Evolutionary conservation across 2,888 invertebrate species (phyloP).

Genomic region (Vannuccia rotundouncinata): DNA sequence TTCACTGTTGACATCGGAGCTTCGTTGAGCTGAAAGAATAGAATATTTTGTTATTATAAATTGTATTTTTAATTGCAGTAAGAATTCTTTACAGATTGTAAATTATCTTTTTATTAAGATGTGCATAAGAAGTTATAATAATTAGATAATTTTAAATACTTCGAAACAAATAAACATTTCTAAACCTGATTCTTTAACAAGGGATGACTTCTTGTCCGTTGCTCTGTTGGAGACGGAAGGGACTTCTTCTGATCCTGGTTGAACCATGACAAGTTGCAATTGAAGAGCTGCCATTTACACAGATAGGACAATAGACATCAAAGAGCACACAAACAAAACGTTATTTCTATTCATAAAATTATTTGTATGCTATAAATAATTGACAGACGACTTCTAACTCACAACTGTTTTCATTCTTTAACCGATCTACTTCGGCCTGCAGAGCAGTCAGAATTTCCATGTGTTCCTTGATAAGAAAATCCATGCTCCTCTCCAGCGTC

Average conservation of each 20-base stretch:
- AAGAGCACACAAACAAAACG: too few species aligned
- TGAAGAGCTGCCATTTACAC: too few species aligned
- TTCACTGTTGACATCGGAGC: background rate
- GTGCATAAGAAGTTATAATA: too few species aligned
- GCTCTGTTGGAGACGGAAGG: background rate
- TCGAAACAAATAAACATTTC: background rate
- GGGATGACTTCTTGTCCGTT: background rate
- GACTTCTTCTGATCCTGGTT: background rate
- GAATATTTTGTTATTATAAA: too few species aligned
- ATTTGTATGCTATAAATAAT: background rate
- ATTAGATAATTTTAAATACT: too few species aligned
- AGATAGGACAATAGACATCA: too few species aligned
- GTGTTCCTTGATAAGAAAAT: slow-evolving; percentile 16
- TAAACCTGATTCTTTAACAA: background rate
- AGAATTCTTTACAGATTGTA: too few species aligned
- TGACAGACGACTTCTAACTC: background rate
- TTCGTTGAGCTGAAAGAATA: background rate
- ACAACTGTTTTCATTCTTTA: background rate
- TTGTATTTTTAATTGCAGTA: too few species aligned
- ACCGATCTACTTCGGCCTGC: background rate
- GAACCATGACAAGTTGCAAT: slow-evolving; percentile 2
- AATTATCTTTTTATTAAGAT: too few species aligned
- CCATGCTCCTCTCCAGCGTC: slow-evolving; percentile 9
- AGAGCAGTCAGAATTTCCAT: background rate
- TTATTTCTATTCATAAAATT: background rate